These are phyloP conservation scores for Agrochola litura DNA, from an alignment of 2,888 invertebrate genomes.

Conservation along the genomic window DNA sequence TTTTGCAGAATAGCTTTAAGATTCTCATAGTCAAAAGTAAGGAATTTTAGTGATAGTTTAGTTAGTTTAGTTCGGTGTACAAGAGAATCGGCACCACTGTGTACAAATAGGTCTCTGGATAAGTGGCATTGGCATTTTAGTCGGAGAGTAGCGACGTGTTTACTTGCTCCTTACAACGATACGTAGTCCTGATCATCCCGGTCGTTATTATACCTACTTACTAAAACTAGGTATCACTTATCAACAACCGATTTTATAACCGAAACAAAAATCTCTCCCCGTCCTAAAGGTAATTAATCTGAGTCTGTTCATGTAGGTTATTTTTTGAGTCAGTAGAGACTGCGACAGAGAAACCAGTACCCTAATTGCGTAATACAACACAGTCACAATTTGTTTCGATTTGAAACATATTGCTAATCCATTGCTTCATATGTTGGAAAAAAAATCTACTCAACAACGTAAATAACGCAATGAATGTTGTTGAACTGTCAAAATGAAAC, in stretches of 20 bases:
- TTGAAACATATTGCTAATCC: no score
- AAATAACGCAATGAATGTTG: no score
- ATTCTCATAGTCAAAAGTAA: no score
- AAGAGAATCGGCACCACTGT: no score
- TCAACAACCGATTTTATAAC: not conserved
- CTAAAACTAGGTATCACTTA: not conserved
- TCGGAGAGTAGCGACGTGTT: not conserved
- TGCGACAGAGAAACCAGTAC: not conserved
- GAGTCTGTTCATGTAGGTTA: not conserved
- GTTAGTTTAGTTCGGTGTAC: no score
- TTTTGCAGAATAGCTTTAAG: no score
- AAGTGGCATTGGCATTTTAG: not conserved
- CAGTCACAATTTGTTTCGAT: no score
- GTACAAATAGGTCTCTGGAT: not conserved
- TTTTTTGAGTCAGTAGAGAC: not conserved
- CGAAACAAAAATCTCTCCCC: not conserved
- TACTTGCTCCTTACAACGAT: not conserved
- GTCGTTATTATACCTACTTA: not conserved
- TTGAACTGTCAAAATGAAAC: no score
- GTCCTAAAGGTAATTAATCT: not conserved
- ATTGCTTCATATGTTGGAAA: no score
- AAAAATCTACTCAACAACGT: no score
- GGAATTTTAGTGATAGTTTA: no score
- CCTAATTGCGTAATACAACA: no score
- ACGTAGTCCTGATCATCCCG: not conserved